Evolutionary conservation across 2,113 vertebrate genomes (phyloP), one percentile per base, ranked within the genome.

Genomic region (Paracanthobrama guichenoti): DNA sequence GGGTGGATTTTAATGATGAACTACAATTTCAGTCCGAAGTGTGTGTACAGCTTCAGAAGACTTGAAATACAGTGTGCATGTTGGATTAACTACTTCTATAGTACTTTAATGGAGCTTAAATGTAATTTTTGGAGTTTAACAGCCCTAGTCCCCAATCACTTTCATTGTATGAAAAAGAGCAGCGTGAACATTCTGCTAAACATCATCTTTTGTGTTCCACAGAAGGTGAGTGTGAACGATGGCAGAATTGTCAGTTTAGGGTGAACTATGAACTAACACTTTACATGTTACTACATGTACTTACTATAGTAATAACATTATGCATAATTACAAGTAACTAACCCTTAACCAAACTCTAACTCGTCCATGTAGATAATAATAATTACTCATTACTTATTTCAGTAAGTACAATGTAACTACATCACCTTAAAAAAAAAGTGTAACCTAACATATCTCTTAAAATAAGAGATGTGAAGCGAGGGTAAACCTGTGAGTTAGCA

Each of bases 401-500:
- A 39, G 35, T 39, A 39, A 39, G 35, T 39, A 39, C 35, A 39
- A n/a, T n/a, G n/a, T n/a, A n/a, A n/a, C 35, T 39, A 39, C 35
- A 2, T 39, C 6, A 39, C 35, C 35, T 39, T 39, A 39, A 39
- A 39, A 39, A n/a, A 6, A 39, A 39, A 39, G 35, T 39, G 13
- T 35, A 35, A 35, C 35, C 35, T 35, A 35, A 50, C 14, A 50
- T 50, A 14, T 39, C 14, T 0, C 9, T 42, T 12, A 22, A 22
- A 69, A 42, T 11, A 5, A 39, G 18, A 3, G 0, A 67, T 39
- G 66, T 22, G 66, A 13, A 66, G 20, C 53, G 13, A 35, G 18
- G 22, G 9, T 82, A 0, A 55, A 94, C 94, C 92, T 90, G 82
- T 16, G 77, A 78, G 90, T 92, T 95, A 50, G 91, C 94, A 57